Conservation (phyloP, 2,797 vertebrate species). For the Hydrolagus colliei region DNA sequence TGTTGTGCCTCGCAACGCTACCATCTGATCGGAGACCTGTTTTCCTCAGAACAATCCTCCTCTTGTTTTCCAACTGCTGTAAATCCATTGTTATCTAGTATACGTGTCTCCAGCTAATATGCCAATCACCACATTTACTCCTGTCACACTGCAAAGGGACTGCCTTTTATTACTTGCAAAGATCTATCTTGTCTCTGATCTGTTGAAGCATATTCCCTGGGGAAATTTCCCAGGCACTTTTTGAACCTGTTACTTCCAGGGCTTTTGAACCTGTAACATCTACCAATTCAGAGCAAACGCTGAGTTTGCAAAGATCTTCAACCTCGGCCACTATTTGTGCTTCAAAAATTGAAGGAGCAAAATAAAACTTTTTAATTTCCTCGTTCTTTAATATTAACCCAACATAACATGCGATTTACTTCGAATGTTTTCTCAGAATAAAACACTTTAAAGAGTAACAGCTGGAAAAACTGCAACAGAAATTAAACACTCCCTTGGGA, state of each 20-base stretch:
- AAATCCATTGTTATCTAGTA: constrained; percentile 11
- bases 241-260: constrained; percentile 39
- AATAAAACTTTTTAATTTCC: background rate
- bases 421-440: no score
- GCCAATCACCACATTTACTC: background rate
- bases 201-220: constrained; percentile 33
- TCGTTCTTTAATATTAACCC: background rate
- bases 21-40: constrained; percentile 28
- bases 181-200: constrained; percentile 40
- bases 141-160: constrained; percentile 32
- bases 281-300: constrained; percentile 11
- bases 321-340: no score
- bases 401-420: no score
- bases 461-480: background rate
- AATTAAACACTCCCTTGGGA: background rate
- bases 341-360: background rate
- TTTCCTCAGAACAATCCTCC: background rate
- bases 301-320: background rate
- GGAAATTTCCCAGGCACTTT: constrained; percentile 35
- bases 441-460: background rate
- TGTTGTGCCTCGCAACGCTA: constrained; percentile 37
- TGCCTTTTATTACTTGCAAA: constrained; percentile 41
- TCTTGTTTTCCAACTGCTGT: constrained; percentile 7
- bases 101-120: constrained; percentile 24
- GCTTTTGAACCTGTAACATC: constrained; percentile 27